Conservation (phyloP, 2,888 invertebrate species). For the Microctonus aethiopoides region DNA sequence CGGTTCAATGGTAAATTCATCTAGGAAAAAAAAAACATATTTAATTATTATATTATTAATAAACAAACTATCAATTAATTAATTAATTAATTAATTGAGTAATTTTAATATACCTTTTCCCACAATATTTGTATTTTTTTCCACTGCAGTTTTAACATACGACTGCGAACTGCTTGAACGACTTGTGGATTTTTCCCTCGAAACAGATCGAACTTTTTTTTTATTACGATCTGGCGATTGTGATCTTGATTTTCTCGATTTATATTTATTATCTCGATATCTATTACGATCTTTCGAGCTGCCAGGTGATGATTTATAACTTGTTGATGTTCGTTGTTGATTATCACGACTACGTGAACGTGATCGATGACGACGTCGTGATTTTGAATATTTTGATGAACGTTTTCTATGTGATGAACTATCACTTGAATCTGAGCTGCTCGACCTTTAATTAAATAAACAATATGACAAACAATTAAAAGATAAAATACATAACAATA, state of each 20-base stretch:
- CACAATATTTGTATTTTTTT: conserved; percentile 46
- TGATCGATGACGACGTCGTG: conserved; percentile 56
- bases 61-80: conserved; percentile 11
- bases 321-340: conserved; percentile 50
- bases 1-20: conserved; percentile 60
- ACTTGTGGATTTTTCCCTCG: conserved; percentile 61
- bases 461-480: background rate
- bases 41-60: background rate
- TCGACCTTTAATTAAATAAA: conserved; percentile 49
- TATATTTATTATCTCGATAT: conserved; percentile 53
- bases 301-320: conserved; percentile 53
- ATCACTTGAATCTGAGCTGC: conserved; percentile 58
- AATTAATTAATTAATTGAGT: too few relatives aligned
- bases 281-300: conserved; percentile 60
- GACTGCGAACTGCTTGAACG: conserved; percentile 61
- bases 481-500: background rate
- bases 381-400: conserved; percentile 56
- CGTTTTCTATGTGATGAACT: conserved; percentile 57
- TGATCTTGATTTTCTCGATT: conserved; percentile 54
- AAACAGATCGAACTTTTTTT: conserved; percentile 53
- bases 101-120: conserved; percentile 50
- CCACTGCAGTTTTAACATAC: conserved; percentile 50
- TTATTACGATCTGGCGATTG: conserved; percentile 53
- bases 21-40: conserved; percentile 43
- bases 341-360: conserved; percentile 58